Evolutionary conservation across 2,888 invertebrate species (phyloP), one percentile per base, ranked within the genome.

Genomic region (Nomada hirtipes): DNA sequence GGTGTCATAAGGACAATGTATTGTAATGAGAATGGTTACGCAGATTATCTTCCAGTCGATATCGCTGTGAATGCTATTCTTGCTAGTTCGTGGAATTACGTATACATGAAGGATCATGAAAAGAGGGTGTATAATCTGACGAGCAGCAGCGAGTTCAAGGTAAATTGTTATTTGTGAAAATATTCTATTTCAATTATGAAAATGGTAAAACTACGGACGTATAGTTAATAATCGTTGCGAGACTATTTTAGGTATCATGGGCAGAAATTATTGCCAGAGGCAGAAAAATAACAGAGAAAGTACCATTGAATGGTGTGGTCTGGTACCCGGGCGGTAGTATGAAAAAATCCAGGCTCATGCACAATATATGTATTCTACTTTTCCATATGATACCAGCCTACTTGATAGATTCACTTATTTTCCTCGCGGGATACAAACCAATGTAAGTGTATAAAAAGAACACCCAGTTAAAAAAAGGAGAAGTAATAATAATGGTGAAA

Each of bases 331-430:
- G 98, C 2, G 98, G 98, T 3, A 97, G 97, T 0, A 97, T 98
- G 97, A 98, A 98, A 92, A 96, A 96, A 84, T 97, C 96, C 65
- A 96, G 97, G 53, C 92, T 97, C 4, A 90, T 97, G 76, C 98
- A 99, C 94, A 97, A 97, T 91, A 95, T 98, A 82, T 98, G 97
- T 92, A 96, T 97, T 85, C 94, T 98, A 72, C 95, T 99, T 76
- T 98, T 98, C 94, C 99, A 99, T 94, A 96, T 97, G 95, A 93
- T 98, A 65, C 99, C 99, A 0, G 99, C 99, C 0, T 95, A 98
- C 76, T 93, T 98, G 64, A 95, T 98, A 47, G 99, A 99, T 92
- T 94, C 96, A 0, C 93, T 98, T 0, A 95, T 98, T 52, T 96
- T 96, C 90, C 94, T 98, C 60, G 94, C 97, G 0, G 98, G 99